Percentiles rank a stretch among this genome's conserved stretches.
phyloP scores from a whole-genome alignment of 2,113 vertebrate genomes.

The Tilapia sparmanii region DNA sequence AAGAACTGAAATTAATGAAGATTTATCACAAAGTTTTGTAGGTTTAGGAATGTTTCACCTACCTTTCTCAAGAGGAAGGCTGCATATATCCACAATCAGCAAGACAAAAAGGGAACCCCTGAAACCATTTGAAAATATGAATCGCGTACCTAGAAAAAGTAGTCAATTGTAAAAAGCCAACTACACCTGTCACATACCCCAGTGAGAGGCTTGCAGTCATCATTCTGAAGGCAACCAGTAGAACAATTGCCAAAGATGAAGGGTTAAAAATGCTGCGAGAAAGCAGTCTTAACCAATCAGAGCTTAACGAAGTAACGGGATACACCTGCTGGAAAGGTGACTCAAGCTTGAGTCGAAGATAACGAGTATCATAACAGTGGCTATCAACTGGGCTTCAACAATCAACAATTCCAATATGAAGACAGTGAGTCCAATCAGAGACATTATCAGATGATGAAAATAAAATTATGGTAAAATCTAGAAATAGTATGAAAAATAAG shows the following conservation, averaged over 20 bases:
- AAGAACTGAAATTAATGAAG: not conserved
- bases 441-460: not conserved
- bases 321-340: not conserved
- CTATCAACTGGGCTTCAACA: not conserved
- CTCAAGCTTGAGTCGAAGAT: not conserved
- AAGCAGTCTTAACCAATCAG: not conserved
- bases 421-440: not conserved
- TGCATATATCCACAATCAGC: not conserved
- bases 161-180: not conserved
- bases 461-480: not conserved
- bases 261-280: not conserved
- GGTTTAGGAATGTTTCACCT: not conserved
- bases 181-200: not conserved
- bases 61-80: not conserved
- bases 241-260: accelerated
- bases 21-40: not conserved
- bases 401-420: not conserved
- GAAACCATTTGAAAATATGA: not conserved
- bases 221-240: not conserved
- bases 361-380: not conserved
- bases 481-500: not conserved
- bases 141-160: not conserved
- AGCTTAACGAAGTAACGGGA: not conserved
- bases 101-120: slow-evolving; percentile 11
- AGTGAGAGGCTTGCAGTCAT: not conserved